Evolutionary conservation across 1,140 invertebrate species (phyloP), one percentile per base, ranked within the genome.

Genomic region (Dendrolimus kikuchii): DNA sequence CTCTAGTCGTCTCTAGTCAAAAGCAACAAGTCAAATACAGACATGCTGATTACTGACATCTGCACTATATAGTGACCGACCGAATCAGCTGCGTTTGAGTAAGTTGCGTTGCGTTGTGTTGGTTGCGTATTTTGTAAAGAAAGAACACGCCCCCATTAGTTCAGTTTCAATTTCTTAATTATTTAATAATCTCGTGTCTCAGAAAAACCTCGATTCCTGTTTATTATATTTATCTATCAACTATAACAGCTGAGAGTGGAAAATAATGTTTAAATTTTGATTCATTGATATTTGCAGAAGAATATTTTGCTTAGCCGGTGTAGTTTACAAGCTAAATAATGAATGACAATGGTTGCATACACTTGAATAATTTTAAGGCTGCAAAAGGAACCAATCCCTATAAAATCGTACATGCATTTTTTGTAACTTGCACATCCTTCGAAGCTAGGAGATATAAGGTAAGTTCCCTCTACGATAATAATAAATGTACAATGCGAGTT

Each of bases 291-390:
- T 59, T 48, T 46, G 48, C 57, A 47, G 53, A 51, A 60, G 43
- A 59, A 52, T 46, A 59, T 51, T 65, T 68, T 60, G 52, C 36
- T 50, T 62, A 54, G 57, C 73, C 69, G 68, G 66, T 66, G 58
- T 57, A 65, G 62, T 69, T 69, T 60, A 56, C 58, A 70, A 71
- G 56, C 62, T 53, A 70, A 76, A 85, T 89, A 86, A 91, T 92
- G 91, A 92, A 90, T 86, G 90, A 91, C 82, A 88, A 88, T 89
- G 92, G 92, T 71, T 94, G 93, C 79, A 90, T 91, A 88, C 93
- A 94, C 88, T 88, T 94, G 71, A 92, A 89, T 87, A 92, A 92
- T 88, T 93, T 93, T 86, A 94, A 94, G 89, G 89, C 90, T 73
- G 90, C 91, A 46, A 92, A 93, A 83, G 93, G 93, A 62, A 90